These are phyloP conservation scores for Spilarctia lutea DNA, from an alignment of 2,888 invertebrate species.

Conservation along the genomic window DNA sequence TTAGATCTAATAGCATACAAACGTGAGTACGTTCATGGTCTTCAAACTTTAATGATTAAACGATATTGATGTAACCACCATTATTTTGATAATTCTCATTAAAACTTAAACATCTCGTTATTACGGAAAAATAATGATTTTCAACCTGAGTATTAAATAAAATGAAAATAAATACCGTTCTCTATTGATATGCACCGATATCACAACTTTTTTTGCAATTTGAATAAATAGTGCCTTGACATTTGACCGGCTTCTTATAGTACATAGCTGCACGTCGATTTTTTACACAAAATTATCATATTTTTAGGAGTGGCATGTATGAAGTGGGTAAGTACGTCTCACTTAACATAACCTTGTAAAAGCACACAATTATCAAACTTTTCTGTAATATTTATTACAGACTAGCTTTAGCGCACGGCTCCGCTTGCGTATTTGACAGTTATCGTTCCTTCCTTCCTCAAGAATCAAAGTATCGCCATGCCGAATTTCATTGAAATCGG, in stretches of 20 bases:
- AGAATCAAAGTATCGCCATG: too few relatives aligned
- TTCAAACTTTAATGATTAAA: too few relatives aligned
- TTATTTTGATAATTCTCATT: neutral
- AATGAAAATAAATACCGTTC: neutral
- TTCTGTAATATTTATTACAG: conserved; percentile 20
- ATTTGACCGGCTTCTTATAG: neutral
- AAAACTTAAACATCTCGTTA: neutral
- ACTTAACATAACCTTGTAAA: conserved; percentile 18
- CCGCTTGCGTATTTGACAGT: too few relatives aligned
- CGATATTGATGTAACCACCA: neutral
- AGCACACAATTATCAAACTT: conserved; percentile 18
- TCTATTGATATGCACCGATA: neutral
- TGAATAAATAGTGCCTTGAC: neutral
- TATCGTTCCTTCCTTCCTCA: too few relatives aligned
- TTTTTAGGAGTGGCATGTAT: neutral
- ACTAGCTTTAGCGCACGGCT: too few relatives aligned
- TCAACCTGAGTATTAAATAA: too few relatives aligned
- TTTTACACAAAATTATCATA: neutral
- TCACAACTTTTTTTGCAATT: neutral
- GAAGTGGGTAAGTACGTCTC: neutral
- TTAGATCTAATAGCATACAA: too few relatives aligned
- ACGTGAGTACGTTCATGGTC: too few relatives aligned
- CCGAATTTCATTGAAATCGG: too few relatives aligned
- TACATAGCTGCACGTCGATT: neutral
- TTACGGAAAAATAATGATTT: neutral